Evolutionary conservation across 2,888 invertebrate species (phyloP), one percentile per base, ranked within the genome.

Genomic region (Kryphioiulus occultus): DNA sequence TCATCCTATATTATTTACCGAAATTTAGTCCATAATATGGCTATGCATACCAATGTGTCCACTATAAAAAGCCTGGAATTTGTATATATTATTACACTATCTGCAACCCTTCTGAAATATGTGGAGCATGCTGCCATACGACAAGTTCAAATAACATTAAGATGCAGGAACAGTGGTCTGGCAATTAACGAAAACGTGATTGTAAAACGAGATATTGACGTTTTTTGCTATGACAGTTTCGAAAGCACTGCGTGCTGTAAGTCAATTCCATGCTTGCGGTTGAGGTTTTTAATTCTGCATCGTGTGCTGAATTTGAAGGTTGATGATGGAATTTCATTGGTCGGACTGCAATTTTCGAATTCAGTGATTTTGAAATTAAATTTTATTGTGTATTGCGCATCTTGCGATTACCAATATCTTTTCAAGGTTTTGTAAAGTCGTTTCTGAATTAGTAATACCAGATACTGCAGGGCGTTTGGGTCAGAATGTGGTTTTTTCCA

Each of bases 231-330:
- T 35, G 2, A 35, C 7, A 35, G 35, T 53, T 53, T 53, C n/a
- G 19, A 9, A 53, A n/a, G 53, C 2, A 35, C 7, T 35, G 35
- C 35, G 35, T 35, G 35, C 35, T 35, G 35, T 35, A 35, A 35
- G 35, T 35, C 35, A 35, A 35, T 35, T 35, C 7, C 3, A n/a
- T 53, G 44, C n/a, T 47, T 47, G 15, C n/a, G n/a, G 19, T n/a
- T 53, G n/a, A n/a, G n/a, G n/a, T 53, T 53, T 53, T 53, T 53
- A 0, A 12, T 53, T 53, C n/a, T 53, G n/a, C 19, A 2, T 53
- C 53, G 53, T 53, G 53, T n/a, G 53, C n/a, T n/a, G 53, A 53
- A 53, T n/a, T 53, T 53, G 53, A 53, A 53, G 53, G 53, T 53
- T 53, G n/a, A n/a, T 53, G 53, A 19, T 53, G 53, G 53, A 0